phyloP scores from a whole-genome alignment of 2,113 vertebrate genomes.

The Brachirus orientalis region DNA sequence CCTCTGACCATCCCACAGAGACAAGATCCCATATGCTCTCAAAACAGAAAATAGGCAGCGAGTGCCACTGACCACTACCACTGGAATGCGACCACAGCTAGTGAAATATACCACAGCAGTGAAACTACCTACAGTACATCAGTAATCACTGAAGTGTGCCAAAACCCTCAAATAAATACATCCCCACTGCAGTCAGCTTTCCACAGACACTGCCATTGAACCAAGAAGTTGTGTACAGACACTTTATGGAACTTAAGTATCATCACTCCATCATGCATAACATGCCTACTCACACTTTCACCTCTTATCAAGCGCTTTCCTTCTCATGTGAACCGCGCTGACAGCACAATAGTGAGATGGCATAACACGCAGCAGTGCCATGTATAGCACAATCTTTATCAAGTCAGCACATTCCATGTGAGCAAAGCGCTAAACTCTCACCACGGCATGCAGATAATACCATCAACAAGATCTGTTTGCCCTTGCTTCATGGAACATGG shows the following conservation, averaged over 20 bases:
- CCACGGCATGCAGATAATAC: conserved; percentile 74
- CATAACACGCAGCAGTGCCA: conserved; percentile 70
- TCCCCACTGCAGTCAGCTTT: conserved; percentile 48
- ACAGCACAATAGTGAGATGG: conserved; percentile 68
- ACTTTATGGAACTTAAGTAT: conserved; percentile 52
- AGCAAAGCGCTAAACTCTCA: conserved; percentile 71
- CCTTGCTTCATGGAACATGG: conserved; percentile 70
- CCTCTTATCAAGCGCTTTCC: conserved; percentile 68
- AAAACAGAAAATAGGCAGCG: conserved; percentile 64
- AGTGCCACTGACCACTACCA: conserved; percentile 71
- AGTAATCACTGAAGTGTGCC: conserved; percentile 70
- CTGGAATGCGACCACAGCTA: conserved; percentile 76
- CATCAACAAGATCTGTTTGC: conserved; percentile 75
- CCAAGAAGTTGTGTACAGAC: conserved; percentile 41
- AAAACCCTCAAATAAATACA: conserved; percentile 68
- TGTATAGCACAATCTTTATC: conserved; percentile 68
- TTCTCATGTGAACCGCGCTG: conserved; percentile 73
- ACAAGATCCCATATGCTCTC: conserved; percentile 65
- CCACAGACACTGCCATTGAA: conserved; percentile 45
- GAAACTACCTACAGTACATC: conserved; percentile 75
- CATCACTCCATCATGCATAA: conserved; percentile 65
- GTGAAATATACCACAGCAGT: conserved; percentile 75
- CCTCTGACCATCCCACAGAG: conserved; percentile 52
- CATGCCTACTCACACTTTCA: conserved; percentile 47
- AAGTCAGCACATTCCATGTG: conserved; percentile 78